These are phyloP conservation scores for Nowickia ferox DNA, from an alignment of 2,888 invertebrate species.

Conservation along the genomic window DNA sequence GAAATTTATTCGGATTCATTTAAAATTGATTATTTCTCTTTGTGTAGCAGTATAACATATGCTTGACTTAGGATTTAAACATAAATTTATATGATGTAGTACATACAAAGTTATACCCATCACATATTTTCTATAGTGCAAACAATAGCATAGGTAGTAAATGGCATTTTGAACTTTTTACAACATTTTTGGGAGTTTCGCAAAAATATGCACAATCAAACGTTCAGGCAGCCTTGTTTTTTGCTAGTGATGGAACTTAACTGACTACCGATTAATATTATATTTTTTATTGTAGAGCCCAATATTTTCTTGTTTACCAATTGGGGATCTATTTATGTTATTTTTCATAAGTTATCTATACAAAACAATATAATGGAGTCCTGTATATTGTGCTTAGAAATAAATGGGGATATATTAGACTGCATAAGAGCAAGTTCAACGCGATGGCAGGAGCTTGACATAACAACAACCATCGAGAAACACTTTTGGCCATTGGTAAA, in stretches of 20 bases:
- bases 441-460: slow-evolving; percentile 52
- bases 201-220: background rate
- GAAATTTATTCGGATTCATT: no score
- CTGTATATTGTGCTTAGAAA: slow-evolving; percentile 62
- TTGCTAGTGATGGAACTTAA: background rate
- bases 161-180: no score
- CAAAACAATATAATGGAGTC: slow-evolving; percentile 25
- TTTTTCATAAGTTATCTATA: slow-evolving; percentile 12
- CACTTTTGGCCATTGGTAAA: slow-evolving; percentile 61
- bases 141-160: no score
- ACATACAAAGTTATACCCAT: no score
- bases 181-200: no score
- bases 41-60: no score
- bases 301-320: slow-evolving; percentile 44
- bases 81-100: no score
- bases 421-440: slow-evolving; percentile 39
- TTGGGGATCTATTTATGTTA: background rate
- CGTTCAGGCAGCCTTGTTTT: background rate
- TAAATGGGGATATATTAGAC: slow-evolving; percentile 49
- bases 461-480: slow-evolving; percentile 44
- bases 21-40: no score
- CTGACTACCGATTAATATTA: background rate
- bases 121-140: no score
- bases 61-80: no score
- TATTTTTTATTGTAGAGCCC: slow-evolving; percentile 2